These are phyloP conservation scores for Hermaeophaga mercurialis DNA, from an alignment of 2,888 invertebrate genomes.

Conservation along the genomic window DNA sequence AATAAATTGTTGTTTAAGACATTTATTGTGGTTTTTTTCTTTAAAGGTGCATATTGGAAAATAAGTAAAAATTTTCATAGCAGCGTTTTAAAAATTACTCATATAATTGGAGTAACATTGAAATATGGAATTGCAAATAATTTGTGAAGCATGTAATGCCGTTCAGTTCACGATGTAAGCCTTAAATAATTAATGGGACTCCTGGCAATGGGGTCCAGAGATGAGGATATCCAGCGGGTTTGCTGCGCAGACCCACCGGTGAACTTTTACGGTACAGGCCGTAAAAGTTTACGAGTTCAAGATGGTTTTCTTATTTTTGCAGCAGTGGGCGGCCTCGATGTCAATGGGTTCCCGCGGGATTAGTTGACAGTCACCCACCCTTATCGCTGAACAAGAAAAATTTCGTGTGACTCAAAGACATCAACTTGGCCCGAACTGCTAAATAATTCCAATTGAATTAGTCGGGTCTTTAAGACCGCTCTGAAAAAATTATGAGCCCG, in stretches of 20 bases:
- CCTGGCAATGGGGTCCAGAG: slow-evolving; percentile 21
- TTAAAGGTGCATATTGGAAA: no score
- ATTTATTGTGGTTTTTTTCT: no score
- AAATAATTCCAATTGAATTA: slow-evolving; percentile 27
- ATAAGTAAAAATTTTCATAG: no score
- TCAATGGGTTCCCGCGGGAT: slow-evolving; percentile 20
- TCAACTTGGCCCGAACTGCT: slow-evolving; percentile 13
- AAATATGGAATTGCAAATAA: no score
- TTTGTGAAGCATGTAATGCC: slow-evolving; percentile 1
- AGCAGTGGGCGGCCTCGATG: slow-evolving; percentile 18
- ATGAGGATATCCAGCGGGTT: background rate
- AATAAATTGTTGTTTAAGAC: no score
- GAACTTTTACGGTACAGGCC: slow-evolving; percentile 28
- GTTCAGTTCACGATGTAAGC: slow-evolving; percentile 9
- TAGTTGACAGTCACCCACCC: slow-evolving; percentile 15
- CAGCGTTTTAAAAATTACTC: no score
- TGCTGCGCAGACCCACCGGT: slow-evolving; percentile 15
- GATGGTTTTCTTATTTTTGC: slow-evolving; percentile 24
- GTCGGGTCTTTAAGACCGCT: slow-evolving; percentile 19
- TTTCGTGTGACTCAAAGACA: slow-evolving; percentile 17
- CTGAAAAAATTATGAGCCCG: slow-evolving; percentile 19
- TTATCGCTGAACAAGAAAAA: slow-evolving; percentile 8
- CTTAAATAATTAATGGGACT: slow-evolving; percentile 21
- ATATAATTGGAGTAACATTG: no score
- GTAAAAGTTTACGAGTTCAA: slow-evolving; percentile 29